A percentile compares a stretch with the other conserved stretches of the same genome.
Conservation (phyloP, 2,113 vertebrate genomes). For the Ondatra zibethicus region DNA sequence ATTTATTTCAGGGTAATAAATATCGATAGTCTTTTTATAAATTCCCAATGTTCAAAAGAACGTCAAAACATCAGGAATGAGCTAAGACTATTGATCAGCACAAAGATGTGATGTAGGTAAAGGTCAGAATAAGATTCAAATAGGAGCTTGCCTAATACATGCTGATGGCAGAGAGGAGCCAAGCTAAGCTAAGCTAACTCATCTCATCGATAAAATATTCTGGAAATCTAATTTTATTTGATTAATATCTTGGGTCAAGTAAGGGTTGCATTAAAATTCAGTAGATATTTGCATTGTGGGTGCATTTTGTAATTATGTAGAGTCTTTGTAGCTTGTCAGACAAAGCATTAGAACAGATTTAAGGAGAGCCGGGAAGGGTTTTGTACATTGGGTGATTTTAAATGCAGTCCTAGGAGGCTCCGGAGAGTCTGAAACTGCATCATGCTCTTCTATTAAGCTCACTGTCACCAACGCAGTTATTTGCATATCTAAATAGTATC, state of each 20-base stretch:
- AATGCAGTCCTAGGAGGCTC: slow-evolving; percentile 7
- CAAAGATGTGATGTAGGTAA: neutral
- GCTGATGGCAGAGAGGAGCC: slow-evolving; percentile 63
- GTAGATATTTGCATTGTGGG: slow-evolving; percentile 72
- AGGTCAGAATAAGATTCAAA: slow-evolving; percentile 22
- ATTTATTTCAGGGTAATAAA: neutral
- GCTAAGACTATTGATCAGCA: neutral
- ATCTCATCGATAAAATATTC: slow-evolving; percentile 79
- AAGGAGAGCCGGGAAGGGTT: slow-evolving; percentile 17
- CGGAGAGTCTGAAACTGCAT: slow-evolving; percentile 21
- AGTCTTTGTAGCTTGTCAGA: slow-evolving; percentile 65
- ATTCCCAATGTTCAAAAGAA: neutral
- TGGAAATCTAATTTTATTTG: slow-evolving; percentile 82
- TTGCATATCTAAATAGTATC: neutral
- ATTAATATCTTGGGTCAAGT: slow-evolving; percentile 77
- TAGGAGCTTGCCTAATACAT: neutral
- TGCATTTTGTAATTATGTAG: slow-evolving; percentile 74
- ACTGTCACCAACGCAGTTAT: neutral
- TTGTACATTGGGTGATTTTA: neutral
- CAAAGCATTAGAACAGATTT: slow-evolving; percentile 43
- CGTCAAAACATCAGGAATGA: neutral
- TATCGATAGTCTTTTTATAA: neutral
- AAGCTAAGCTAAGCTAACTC: slow-evolving; percentile 70
- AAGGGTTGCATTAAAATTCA: slow-evolving; percentile 78
- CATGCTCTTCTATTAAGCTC: neutral